Conservation (phyloP, 2,113 vertebrate species). For the Pterocles burchelli region DNA sequence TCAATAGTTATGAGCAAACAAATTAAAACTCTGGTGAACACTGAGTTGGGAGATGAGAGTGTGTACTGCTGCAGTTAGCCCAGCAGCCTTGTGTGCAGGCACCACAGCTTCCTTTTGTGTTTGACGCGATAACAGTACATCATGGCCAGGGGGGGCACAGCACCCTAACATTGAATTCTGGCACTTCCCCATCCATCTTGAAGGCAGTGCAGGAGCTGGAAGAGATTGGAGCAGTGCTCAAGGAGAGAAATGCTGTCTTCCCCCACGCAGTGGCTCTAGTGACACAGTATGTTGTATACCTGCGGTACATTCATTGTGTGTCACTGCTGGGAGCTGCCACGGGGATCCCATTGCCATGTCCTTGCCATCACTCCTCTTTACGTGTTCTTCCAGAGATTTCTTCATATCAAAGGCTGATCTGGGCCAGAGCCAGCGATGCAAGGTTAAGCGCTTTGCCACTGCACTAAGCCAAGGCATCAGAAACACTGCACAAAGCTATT, state of each 20-base stretch:
- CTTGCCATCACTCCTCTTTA: background rate
- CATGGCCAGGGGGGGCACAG: background rate
- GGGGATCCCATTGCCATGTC: background rate
- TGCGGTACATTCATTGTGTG: fast-evolving
- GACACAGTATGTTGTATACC: fast-evolving
- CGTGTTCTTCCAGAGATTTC: background rate
- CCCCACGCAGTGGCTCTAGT: fast-evolving
- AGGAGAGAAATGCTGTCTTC: background rate
- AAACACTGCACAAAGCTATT: background rate
- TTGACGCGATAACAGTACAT: background rate
- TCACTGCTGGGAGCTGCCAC: background rate
- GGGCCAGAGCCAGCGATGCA: background rate
- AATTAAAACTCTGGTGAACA: background rate
- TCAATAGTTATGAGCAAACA: conserved; percentile 4
- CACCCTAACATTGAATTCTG: background rate
- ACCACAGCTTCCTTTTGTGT: background rate
- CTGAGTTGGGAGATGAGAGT: background rate
- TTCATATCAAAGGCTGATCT: background rate
- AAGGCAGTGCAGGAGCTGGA: background rate
- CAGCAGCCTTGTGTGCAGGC: background rate
- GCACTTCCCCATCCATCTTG: background rate
- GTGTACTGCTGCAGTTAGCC: background rate
- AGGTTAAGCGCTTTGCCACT: background rate
- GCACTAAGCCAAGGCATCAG: background rate
- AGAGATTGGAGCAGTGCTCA: background rate